Evolutionary conservation across 2,888 invertebrate species (phyloP).

Genomic region (Stegana nigrithorax): DNA sequence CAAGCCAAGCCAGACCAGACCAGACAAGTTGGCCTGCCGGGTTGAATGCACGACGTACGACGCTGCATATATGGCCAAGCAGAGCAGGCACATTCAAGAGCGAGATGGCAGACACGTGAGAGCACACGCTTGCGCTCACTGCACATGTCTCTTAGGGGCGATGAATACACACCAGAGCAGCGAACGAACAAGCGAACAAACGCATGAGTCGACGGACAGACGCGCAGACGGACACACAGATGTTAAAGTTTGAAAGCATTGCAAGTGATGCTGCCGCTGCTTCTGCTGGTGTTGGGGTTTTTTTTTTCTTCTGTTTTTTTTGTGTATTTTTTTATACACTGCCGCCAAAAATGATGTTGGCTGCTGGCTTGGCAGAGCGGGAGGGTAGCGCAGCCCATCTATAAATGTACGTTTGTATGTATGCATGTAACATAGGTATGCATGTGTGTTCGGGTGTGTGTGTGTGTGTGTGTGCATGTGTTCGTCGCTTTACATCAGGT

Average conservation of each 20-base stretch:
- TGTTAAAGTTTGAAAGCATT: no score
- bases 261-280: not conserved
- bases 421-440: no score
- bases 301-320: no score
- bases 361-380: not conserved
- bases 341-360: no score
- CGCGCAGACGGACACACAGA: no score
- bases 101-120: not conserved
- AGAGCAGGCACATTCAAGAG: not conserved
- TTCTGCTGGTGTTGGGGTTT: not conserved
- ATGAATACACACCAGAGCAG: slow-evolving; percentile 29
- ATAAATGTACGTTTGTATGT: not conserved
- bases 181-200: slow-evolving; percentile 19
- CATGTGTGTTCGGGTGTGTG: slow-evolving; percentile 15
- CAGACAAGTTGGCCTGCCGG: slow-evolving; percentile 39
- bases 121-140: slow-evolving; percentile 34
- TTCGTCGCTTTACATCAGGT: slow-evolving; percentile 44
- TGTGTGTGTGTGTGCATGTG: not conserved
- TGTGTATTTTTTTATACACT: no score
- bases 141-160: slow-evolving; percentile 43
- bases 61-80: not conserved
- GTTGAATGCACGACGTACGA: slow-evolving; percentile 39
- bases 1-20: no score
- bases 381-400: not conserved
- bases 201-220: slow-evolving; percentile 10